phyloP scores from a whole-genome alignment of 2,797 vertebrate species.

The Artibeus jamaicensis region DNA sequence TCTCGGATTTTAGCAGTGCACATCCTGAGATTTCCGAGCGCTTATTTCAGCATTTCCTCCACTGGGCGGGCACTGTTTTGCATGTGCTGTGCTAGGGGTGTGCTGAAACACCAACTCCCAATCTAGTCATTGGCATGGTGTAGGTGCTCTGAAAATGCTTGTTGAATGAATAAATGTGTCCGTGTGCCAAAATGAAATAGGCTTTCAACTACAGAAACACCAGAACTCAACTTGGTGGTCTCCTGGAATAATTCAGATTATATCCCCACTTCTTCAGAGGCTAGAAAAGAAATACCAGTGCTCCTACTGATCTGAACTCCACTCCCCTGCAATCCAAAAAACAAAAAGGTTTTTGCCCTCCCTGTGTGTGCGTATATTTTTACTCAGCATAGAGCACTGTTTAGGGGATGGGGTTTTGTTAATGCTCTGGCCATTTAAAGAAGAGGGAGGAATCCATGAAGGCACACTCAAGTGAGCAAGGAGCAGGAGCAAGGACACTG shows the following conservation, averaged over 20 bases:
- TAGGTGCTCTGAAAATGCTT: background rate
- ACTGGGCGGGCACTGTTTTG: background rate
- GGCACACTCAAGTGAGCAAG: background rate
- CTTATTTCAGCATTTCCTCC: background rate
- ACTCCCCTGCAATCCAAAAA: background rate
- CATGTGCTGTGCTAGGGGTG: background rate
- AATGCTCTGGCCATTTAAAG: background rate
- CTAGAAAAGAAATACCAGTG: slow-evolving; percentile 10
- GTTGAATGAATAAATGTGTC: slow-evolving; percentile 13
- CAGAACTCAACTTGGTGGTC: background rate
- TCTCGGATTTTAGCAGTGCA: background rate
- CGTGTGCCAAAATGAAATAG: slow-evolving; percentile 36
- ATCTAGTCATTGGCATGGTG: background rate
- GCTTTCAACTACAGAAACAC: slow-evolving; percentile 40
- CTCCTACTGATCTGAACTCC: background rate
- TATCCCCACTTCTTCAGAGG: background rate
- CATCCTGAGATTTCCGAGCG: background rate
- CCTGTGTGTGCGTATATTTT: background rate
- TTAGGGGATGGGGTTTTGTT: background rate
- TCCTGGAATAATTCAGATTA: slow-evolving; percentile 36
- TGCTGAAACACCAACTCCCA: background rate
- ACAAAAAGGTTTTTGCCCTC: background rate
- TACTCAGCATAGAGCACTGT: background rate
- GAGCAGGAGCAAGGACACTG: no score
- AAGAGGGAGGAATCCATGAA: background rate